Base-by-base conservation (phyloP, 2,888 invertebrate species). In the Brachyopa scutellaris region DNA sequence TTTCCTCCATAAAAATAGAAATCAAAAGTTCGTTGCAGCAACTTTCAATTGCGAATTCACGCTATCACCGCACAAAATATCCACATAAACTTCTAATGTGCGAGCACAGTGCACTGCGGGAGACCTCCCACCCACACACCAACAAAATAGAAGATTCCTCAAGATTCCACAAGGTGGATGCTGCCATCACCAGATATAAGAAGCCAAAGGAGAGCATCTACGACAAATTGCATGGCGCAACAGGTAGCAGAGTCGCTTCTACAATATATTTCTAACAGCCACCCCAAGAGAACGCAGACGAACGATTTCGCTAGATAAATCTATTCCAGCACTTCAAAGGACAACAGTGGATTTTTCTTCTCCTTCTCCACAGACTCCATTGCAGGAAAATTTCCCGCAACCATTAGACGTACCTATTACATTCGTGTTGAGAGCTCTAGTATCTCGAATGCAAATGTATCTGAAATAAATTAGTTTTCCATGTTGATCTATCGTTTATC, bases 391-490 rank as follows among this genome's bases (percentile, higher is more conserved):
- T n/a, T n/a, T n/a, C n/a, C 21, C 5, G 38, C 62, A 53, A 61
- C 82, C 77, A 82, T 82, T 82, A 82, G 82, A 82, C 76, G 66
- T n/a, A n/a, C 42, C 38, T 33, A 51, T 69, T 76, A 82, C 82
- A 82, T 77, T 82, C 82, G 77, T 82, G 82, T 82, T 82, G 82
- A 82, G 80, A 76, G 80, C 69, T 70, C 51, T 70, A n/a, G 70
- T 82, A 82, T 82, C 76, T 49, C 66, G 70, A 77, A 82, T 82
- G 82, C 82, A 77, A 82, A 82, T 82, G 77, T 82, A 82, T 77
- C 82, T 64, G 53, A 87, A 86, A 87, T 89, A 89, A 89, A 88
- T 89, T 89, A 89, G 89, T 89, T 89, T 89, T 89, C 84, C 89
- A 88, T 89, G 89, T 89, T 87, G 86, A 85, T 85, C 86, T 89